Evolutionary conservation across 2,113 vertebrate genomes (phyloP).

Genomic region (Castor canadensis): DNA sequence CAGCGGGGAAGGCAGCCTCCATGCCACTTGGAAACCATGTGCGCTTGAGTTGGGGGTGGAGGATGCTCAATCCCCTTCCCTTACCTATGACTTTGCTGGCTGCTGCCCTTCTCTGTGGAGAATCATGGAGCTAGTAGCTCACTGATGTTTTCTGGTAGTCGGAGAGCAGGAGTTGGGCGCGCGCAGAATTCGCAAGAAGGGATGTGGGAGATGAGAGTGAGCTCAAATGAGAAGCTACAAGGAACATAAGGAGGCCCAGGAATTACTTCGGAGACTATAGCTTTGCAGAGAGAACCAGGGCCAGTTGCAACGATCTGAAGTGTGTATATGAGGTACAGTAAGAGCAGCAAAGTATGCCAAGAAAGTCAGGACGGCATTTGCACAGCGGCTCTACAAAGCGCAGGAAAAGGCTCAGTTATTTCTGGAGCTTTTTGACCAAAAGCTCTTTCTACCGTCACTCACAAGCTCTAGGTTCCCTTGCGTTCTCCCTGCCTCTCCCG

Average conservation of each 20-base stretch:
- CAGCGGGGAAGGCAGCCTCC: accelerated
- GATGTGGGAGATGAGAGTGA: not conserved
- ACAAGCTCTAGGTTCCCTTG: too few species aligned
- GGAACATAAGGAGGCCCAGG: not conserved
- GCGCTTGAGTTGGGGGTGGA: not conserved
- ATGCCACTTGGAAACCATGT: not conserved
- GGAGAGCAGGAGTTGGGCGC: not conserved
- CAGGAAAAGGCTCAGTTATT: not conserved
- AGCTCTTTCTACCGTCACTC: too few species aligned
- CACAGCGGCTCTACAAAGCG: not conserved
- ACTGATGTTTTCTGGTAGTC: not conserved
- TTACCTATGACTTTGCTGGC: not conserved
- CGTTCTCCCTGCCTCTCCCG: not conserved
- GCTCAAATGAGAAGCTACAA: not conserved
- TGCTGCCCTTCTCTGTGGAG: not conserved
- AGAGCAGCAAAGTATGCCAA: not conserved
- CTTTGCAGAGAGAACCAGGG: not conserved
- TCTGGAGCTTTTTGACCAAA: not conserved
- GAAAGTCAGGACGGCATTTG: not conserved
- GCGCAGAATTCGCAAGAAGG: not conserved
- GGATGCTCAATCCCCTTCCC: too few species aligned
- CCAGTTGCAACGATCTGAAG: not conserved
- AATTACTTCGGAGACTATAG: not conserved
- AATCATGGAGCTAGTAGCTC: not conserved
- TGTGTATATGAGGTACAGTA: not conserved